Evolutionary conservation across 2,797 vertebrate species (phyloP), one percentile per base, ranked within the genome.

Genomic region (Gymnocypris eckloni): DNA sequence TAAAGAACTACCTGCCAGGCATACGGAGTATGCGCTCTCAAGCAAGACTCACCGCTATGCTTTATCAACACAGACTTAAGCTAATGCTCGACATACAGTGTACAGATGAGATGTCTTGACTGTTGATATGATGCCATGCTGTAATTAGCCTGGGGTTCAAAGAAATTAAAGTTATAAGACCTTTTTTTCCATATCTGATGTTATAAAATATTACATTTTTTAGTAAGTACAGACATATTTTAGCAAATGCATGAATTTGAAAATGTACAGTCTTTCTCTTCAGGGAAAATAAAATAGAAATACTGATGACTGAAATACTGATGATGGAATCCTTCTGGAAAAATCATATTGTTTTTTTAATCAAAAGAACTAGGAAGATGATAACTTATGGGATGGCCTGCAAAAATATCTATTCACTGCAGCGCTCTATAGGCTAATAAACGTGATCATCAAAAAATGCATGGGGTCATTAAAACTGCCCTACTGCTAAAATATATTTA

Each of bases 1-100:
- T 59, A 86, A 41, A 81, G 69, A 81, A 72, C 9, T 52, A 75
- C 70, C 78, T 75, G 78, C 25, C 84, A 81, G 69, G 84, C 69
- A 80, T 73, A 80, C 69, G 20, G 69, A 67, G 69, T n/a, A 66
- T 37, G 41, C 22, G 6, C 52, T 28, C 83, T 70, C 50, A 43
- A 69, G n/a, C 39, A 37, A 73, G 67, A 76, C 48, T 28, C 43
- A 70, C 54, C 54, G 20, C 64, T 6, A 41, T 18, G 28, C 25
- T 71, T 4, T 54, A 37, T 37, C 52, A 75, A 73, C 78, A 86
- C 56, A 54, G n/a, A 45, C 52, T 72, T 50, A 45, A 61, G 54
- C 54, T 80, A 79, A 79, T 80, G 76, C 41, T 67, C n/a, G 69
- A 73, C 83, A 71, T 22, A 18, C 28, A 48, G 28, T 18, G 15